These are phyloP conservation scores for Bombus sibiricus DNA, from an alignment of 1,140 invertebrate genomes.

Conservation along the genomic window DNA sequence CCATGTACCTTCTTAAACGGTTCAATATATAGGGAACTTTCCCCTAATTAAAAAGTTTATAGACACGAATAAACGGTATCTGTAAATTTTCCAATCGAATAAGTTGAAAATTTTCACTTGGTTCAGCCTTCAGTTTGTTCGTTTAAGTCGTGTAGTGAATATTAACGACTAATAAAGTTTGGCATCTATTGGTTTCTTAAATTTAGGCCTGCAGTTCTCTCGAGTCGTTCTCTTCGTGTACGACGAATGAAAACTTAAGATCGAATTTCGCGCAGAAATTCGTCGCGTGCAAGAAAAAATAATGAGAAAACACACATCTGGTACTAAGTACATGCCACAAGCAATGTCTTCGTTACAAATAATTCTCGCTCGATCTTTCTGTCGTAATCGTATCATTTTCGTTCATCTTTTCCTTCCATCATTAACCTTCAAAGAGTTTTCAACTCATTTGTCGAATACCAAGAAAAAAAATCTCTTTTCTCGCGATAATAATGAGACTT, in stretches of 20 bases:
- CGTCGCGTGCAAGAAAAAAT: neutral
- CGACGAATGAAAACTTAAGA: neutral
- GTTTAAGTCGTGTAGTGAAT: neutral
- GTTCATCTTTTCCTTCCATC: neutral
- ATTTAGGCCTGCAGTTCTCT: neutral
- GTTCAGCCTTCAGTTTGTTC: neutral
- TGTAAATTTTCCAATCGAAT: neutral
- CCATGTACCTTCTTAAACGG: too few relatives aligned
- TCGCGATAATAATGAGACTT: too few relatives aligned
- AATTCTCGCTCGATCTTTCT: neutral
- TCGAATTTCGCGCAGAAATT: neutral
- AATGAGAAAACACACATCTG: neutral
- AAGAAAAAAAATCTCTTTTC: too few relatives aligned
- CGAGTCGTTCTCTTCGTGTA: neutral
- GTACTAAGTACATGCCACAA: neutral
- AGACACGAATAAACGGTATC: neutral
- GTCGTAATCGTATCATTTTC: neutral
- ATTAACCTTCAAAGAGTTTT: too few relatives aligned
- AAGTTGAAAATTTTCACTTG: neutral
- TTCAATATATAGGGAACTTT: too few relatives aligned
- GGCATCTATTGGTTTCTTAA: too few relatives aligned
- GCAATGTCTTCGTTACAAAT: conserved; percentile 13
- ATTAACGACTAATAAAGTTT: neutral
- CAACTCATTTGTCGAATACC: too few relatives aligned
- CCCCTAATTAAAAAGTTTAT: too few relatives aligned